phyloP scores from a whole-genome alignment of 2,113 vertebrate species.

The Corapipo altera region DNA sequence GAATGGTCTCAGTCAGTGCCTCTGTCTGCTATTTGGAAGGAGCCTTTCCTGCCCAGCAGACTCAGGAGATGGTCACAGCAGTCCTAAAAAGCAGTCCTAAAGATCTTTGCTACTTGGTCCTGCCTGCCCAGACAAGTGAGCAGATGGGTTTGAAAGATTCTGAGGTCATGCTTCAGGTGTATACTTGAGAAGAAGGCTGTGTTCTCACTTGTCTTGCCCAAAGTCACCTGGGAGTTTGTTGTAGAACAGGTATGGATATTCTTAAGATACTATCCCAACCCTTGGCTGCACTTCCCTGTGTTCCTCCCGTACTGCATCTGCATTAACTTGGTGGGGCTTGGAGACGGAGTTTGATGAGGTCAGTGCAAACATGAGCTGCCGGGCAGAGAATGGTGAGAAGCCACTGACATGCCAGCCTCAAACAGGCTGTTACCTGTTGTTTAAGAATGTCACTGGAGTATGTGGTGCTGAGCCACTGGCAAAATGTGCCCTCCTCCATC shows the following conservation, averaged over 20 bases:
- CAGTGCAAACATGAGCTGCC: accelerated
- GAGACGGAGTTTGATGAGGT: neutral
- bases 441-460: neutral
- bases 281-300: neutral
- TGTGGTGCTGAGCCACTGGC: neutral
- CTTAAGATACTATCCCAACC: neutral
- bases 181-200: neutral
- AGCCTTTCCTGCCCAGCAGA: neutral
- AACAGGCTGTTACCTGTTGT: neutral
- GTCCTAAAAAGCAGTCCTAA: neutral
- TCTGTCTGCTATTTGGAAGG: neutral
- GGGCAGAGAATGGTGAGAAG: neutral
- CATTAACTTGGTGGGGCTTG: neutral
- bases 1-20: accelerated
- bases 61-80: neutral
- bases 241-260: neutral
- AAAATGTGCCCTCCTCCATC: neutral
- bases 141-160: neutral
- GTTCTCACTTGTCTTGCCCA: neutral
- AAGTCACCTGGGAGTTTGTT: neutral
- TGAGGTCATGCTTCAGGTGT: neutral
- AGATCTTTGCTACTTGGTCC: neutral
- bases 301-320: neutral
- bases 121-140: neutral
- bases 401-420: neutral